Evolutionary conservation across 2,888 invertebrate genomes (phyloP).

Genomic region (Agrenia bidenticulata): DNA sequence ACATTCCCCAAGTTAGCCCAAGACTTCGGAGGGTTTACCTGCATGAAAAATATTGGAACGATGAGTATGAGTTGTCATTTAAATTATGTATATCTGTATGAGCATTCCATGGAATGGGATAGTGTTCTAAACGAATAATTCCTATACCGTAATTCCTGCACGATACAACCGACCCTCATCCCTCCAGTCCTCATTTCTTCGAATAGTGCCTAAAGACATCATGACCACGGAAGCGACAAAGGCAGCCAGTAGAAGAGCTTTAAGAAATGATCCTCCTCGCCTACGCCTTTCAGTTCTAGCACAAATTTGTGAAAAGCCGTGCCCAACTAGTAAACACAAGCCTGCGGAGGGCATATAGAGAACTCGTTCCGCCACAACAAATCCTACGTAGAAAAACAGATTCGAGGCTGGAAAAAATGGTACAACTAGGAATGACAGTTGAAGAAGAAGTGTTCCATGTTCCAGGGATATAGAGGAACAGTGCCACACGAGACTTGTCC

Average conservation of each 20-base stretch:
- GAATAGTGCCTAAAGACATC: slow-evolving; percentile 67
- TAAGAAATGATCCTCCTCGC: slow-evolving; percentile 24
- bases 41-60: too few relatives aligned
- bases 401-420: slow-evolving; percentile 96
- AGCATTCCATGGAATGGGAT: too few relatives aligned
- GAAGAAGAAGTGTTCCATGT: slow-evolving; percentile 62
- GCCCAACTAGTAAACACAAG: slow-evolving; percentile 82
- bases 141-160: slow-evolving; percentile 75
- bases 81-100: too few relatives aligned
- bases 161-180: slow-evolving; percentile 90
- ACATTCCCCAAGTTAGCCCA: slow-evolving; percentile 96
- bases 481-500: slow-evolving; percentile 1
- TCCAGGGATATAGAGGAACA: slow-evolving; percentile 7
- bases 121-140: too few relatives aligned
- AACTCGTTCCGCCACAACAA: slow-evolving; percentile 94
- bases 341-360: slow-evolving; percentile 96
- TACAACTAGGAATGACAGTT: slow-evolving; percentile 72
- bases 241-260: slow-evolving; percentile 64
- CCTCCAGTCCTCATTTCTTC: slow-evolving; percentile 86
- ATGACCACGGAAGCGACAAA: slow-evolving; percentile 59
- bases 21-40: slow-evolving; percentile 91
- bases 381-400: slow-evolving; percentile 95
- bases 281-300: slow-evolving; percentile 54
- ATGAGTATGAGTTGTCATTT: too few relatives aligned
- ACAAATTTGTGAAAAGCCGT: slow-evolving; percentile 66